Evolutionary conservation across 1,140 invertebrate species (phyloP), one percentile per base, ranked within the genome.

Genomic region (Lerema accius): DNA sequence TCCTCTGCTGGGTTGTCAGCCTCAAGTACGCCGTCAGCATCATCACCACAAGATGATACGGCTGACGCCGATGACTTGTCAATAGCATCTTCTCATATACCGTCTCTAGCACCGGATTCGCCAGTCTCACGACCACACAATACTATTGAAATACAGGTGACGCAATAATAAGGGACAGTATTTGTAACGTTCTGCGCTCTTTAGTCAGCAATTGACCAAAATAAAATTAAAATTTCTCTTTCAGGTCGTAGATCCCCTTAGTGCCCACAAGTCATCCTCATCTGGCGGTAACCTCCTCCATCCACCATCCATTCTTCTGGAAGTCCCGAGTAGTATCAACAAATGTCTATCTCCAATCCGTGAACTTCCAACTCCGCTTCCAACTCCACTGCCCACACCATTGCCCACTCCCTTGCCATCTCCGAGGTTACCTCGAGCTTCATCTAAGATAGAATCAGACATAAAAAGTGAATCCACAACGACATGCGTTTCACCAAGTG

Each of bases 301-400:
- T 83, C 94, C 94, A 16, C 94, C 94, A 9, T 93, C 93, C 17
- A 95, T 95, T 63, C 90, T 95, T 9, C 89, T 95, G 23, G 95
- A 96, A 91, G 94, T 95, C 58, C 94, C 95, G 4, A 93, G 92
- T 69, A 90, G 91, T 76, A 94, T 94, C 32, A 94, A 94, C 70
- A 94, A 94, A 79, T 95, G 94, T 80, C 90, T 96, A 49, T 95
- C 94, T 23, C 94, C 95, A 0, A 95, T 95, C 59, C 89, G 94
- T 53, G 94, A 95, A 82, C 82, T 95, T 49, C 94, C 95, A 1
- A 95, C 94, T 3, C 95, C 94, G 39, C 89, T 92, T 50, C 94
- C 95, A 0, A 95, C 94, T 2, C 95, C 94, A 32, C 91, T 92
- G 51, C 94, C 92, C 67, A 95, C 94, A 6, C 95, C 94, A 11